Evolutionary conservation across 2,797 vertebrate species (phyloP).

Genomic region (Diglossa cyanea): DNA sequence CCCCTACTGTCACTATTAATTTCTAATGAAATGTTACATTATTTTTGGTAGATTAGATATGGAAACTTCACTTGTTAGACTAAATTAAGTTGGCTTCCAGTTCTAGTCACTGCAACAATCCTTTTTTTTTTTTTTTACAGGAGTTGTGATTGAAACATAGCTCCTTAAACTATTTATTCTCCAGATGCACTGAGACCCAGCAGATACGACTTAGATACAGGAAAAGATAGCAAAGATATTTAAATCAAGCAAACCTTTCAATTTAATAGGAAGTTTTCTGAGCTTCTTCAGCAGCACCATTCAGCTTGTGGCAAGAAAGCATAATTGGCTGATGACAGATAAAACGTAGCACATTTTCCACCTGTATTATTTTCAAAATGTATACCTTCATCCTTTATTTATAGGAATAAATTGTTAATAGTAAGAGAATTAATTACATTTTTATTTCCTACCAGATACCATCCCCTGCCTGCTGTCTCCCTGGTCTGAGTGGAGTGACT

Average conservation of each 20-base stretch:
- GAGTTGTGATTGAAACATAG: not conserved
- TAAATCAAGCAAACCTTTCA: not conserved
- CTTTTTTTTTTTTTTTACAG: not conserved
- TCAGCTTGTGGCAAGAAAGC: not conserved
- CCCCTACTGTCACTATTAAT: not conserved
- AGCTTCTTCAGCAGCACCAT: not conserved
- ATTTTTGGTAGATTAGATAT: not conserved
- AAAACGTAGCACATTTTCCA: not conserved
- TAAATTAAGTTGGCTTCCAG: not conserved
- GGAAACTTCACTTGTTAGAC: not conserved
- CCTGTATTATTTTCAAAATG: not conserved
- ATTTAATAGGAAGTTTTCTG: not conserved
- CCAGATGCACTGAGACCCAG: not conserved
- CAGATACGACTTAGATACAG: not conserved
- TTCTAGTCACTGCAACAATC: not conserved
- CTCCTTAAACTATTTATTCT: not conserved
- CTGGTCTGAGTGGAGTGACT: constrained; percentile 98
- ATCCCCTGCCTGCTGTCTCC: constrained; percentile 94
- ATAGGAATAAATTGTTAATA: not conserved
- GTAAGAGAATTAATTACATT: not conserved
- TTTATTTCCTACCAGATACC: constrained; percentile 81
- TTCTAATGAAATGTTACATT: not conserved
- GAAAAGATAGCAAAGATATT: not conserved
- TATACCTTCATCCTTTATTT: not conserved
- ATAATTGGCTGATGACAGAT: not conserved